Evolutionary conservation across 2,888 invertebrate species (phyloP).

Genomic region (Dynastes grantii): DNA sequence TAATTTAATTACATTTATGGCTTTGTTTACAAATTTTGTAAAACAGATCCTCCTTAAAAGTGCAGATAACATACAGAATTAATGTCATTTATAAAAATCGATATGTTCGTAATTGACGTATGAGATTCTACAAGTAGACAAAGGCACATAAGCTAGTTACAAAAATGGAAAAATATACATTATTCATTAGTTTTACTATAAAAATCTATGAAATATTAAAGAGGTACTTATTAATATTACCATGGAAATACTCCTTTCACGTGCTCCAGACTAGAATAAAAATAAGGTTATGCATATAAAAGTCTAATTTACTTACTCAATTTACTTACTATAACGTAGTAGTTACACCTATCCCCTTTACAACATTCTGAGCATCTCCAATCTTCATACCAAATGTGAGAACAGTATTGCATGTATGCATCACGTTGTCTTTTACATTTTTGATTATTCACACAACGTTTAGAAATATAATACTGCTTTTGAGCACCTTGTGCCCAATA

Average conservation of each 20-base stretch:
- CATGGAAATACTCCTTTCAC: not conserved
- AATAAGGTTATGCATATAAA: not conserved
- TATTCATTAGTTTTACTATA: slow-evolving; percentile 9
- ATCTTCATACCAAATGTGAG: slow-evolving; percentile 95
- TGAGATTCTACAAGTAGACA: too few relatives aligned
- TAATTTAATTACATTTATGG: too few relatives aligned
- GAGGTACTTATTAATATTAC: not conserved
- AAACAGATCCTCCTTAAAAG: too few relatives aligned
- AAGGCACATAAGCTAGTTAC: slow-evolving; percentile 16
- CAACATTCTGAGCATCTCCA: slow-evolving; percentile 98
- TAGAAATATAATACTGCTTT: slow-evolving; percentile 94
- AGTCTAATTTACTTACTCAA: not conserved
- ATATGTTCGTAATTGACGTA: too few relatives aligned
- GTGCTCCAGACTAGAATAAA: slow-evolving; percentile 40
- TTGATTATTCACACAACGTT: slow-evolving; percentile 87
- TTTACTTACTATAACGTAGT: slow-evolving; percentile 91
- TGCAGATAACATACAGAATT: too few relatives aligned
- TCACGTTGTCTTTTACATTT: slow-evolving; percentile 83
- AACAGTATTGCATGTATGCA: slow-evolving; percentile 84
- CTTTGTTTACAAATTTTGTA: too few relatives aligned
- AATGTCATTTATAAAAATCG: too few relatives aligned
- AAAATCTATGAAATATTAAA: not conserved
- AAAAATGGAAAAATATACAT: not conserved
- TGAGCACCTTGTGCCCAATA: slow-evolving; percentile 95
- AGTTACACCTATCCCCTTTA: slow-evolving; percentile 96